Evolutionary conservation across 2,797 vertebrate genomes (phyloP).

Genomic region (Pitangus sulphuratus): DNA sequence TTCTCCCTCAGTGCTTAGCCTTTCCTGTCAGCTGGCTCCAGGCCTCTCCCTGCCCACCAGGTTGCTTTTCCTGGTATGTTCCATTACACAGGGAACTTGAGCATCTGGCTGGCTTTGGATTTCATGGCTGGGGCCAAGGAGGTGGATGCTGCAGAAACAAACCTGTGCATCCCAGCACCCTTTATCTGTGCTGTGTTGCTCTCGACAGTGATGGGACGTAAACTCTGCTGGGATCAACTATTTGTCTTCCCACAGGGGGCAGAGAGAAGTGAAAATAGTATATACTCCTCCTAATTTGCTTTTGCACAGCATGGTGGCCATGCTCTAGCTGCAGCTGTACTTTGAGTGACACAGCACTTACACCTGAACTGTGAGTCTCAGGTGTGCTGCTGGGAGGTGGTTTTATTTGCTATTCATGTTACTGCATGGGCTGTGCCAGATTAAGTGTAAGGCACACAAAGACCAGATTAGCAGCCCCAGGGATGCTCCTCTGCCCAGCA

Average conservation of each 20-base stretch:
- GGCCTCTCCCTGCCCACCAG: neutral
- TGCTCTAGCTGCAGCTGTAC: neutral
- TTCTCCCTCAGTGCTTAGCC: neutral
- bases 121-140: neutral
- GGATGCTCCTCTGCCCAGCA: neutral
- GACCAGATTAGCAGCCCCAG: neutral
- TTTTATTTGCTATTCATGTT: neutral
- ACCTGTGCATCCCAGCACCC: neutral
- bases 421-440: neutral
- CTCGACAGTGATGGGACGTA: accelerated
- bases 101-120: neutral
- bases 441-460: no score
- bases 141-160: neutral
- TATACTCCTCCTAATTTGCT: neutral
- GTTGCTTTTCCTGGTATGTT: neutral
- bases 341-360: accelerated
- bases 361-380: neutral
- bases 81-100: neutral
- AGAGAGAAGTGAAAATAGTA: neutral
- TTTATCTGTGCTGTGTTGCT: accelerated
- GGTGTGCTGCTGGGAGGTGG: neutral
- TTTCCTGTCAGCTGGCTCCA: neutral
- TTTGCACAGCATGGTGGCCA: neutral
- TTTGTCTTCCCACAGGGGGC: neutral
- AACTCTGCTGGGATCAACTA: neutral